Conservation (phyloP, 2,888 invertebrate genomes). For the Hipparchia sbordonii region DNA sequence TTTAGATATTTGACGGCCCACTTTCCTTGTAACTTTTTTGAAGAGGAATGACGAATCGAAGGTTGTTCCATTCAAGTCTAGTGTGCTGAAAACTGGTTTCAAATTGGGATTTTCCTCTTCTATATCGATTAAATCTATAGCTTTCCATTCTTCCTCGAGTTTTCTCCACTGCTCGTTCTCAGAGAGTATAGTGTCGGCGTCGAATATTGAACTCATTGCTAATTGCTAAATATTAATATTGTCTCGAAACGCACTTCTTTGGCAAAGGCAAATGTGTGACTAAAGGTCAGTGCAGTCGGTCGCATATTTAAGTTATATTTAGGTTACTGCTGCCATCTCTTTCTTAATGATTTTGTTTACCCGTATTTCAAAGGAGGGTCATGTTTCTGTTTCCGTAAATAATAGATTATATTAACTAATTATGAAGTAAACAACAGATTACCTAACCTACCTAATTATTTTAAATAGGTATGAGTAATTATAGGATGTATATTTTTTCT, state of each 20-base stretch:
- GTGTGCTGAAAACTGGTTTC: slow-evolving; percentile 58
- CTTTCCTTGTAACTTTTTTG: slow-evolving; percentile 60
- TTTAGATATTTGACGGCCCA: slow-evolving; percentile 57
- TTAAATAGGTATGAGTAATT: too few relatives aligned
- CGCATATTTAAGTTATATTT: slow-evolving; percentile 18
- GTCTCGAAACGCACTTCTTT: slow-evolving; percentile 4
- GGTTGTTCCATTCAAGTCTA: slow-evolving; percentile 63
- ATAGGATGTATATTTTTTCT: too few relatives aligned
- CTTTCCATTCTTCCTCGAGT: slow-evolving; percentile 68
- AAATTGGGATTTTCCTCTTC: slow-evolving; percentile 48
- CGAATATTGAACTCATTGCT: slow-evolving; percentile 54
- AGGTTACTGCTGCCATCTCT: background rate
- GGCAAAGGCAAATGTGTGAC: slow-evolving; percentile 20
- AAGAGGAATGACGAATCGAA: slow-evolving; percentile 71
- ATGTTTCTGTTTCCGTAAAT: background rate
- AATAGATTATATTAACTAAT: background rate
- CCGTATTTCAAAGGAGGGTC: background rate
- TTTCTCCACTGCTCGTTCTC: slow-evolving; percentile 70
- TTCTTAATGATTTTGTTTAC: slow-evolving; percentile 14
- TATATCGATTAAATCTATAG: slow-evolving; percentile 69
- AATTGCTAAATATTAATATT: slow-evolving; percentile 29
- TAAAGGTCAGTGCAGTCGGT: slow-evolving; percentile 22
- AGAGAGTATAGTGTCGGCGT: slow-evolving; percentile 63
- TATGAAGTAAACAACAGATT: background rate
- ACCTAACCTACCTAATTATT: too few relatives aligned